Base-by-base conservation (phyloP, 1,140 invertebrate species). In the Xylocopa sonorina region DNA sequence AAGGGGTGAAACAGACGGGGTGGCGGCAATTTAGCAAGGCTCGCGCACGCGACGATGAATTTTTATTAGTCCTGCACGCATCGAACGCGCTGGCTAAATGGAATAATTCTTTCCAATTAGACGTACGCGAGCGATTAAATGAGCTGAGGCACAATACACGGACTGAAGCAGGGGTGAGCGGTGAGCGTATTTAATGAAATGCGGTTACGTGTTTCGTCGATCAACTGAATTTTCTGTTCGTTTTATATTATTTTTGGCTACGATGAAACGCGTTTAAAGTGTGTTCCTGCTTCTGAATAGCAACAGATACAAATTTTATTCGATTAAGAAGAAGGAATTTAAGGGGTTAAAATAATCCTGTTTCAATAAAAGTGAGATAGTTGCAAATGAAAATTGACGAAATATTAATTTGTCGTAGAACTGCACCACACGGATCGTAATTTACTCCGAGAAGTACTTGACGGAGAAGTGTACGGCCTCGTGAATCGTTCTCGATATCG, bases 21-120 rank as follows among this genome's bases (percentile, higher is more conserved):
- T 32, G 53, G 38, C 62, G 60, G 53, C 74, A 84, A 84, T 82
- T 85, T 84, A 82, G 64, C 58, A 41, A 85, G 79, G 72, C 50
- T 74, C 63, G 53, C 16, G 81, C 50, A 51, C 38, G 34, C 77
- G 68, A 73, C 50, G 53, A 77, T 75, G 69, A 55, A 74, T 83
- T 85, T 78, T 85, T 85, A 83, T 79, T 69, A 85, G 57, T 51
- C 51, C 32, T 14, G n/a, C 6, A 4, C 46, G 41, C 48, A 60
- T 46, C 67, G 67, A 71, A 46, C 43, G n/a, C 46, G 66, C 57
- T 29, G 29, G 53, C n/a, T 68, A 69, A 60, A 77, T 69, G 55
- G 24, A 46, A 77, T 53, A 76, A 80, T 63, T 81, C 55, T 63
- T 69, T 55, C 58, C 68, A 73, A 78, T 78, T 78, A 78, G 67